These are phyloP conservation scores for Cichladusa arquata DNA, from an alignment of 2,113 vertebrate genomes.

Conservation along the genomic window DNA sequence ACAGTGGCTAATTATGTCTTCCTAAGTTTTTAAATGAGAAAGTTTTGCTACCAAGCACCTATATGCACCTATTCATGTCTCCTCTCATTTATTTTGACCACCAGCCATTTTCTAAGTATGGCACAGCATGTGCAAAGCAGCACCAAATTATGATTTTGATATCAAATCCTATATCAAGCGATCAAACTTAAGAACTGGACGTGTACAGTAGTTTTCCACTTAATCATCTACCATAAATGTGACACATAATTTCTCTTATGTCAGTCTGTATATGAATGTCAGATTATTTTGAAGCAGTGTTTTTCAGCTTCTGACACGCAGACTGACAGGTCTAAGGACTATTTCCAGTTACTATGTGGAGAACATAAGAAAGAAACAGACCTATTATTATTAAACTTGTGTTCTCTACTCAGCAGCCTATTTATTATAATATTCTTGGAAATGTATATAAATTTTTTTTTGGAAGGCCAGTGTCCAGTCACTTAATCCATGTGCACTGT, in stretches of 20 bases:
- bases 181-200: background rate
- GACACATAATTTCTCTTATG: background rate
- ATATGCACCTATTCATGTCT: background rate
- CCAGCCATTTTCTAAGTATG: background rate
- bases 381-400: background rate
- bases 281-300: background rate
- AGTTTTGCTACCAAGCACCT: background rate
- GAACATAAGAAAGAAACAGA: background rate
- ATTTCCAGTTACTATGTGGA: background rate
- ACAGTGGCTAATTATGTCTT: background rate
- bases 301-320: background rate
- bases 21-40: background rate
- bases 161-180: background rate
- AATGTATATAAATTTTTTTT: rapidly evolving
- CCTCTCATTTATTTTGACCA: background rate
- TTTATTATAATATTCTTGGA: background rate
- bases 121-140: background rate
- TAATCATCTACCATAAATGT: background rate
- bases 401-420: background rate
- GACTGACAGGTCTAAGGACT: background rate
- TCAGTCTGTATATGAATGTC: background rate
- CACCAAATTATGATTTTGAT: background rate
- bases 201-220: background rate
- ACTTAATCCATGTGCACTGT: background rate
- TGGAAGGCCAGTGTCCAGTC: background rate